These are phyloP conservation scores for Colinus virginianus DNA, from an alignment of 2,113 vertebrate species.

Conservation along the genomic window DNA sequence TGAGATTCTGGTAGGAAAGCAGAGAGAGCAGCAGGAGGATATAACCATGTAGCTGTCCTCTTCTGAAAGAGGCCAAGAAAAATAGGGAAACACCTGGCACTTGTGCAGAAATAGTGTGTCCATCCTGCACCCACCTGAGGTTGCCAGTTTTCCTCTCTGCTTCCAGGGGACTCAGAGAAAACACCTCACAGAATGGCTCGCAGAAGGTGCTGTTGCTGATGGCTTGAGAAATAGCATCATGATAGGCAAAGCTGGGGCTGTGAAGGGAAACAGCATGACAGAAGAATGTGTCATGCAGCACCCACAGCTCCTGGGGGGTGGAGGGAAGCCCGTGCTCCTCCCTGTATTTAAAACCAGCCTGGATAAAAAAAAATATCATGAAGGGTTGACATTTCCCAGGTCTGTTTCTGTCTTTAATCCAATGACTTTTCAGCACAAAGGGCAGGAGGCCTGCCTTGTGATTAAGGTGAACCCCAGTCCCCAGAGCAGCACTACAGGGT, in stretches of 20 bases:
- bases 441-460: background rate
- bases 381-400: background rate
- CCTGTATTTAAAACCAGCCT: background rate
- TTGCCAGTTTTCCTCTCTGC: background rate
- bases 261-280: fast-evolving
- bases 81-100: fast-evolving
- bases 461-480: background rate
- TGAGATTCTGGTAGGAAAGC: fast-evolving
- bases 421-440: background rate
- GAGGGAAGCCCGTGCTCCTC: background rate
- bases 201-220: background rate
- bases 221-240: background rate
- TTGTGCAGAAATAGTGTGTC: fast-evolving
- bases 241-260: background rate
- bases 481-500: background rate
- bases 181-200: background rate
- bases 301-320: fast-evolving
- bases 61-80: background rate
- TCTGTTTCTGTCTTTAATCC: background rate
- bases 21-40: background rate
- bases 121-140: background rate
- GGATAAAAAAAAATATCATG: background rate
- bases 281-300: background rate
- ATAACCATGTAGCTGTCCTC: background rate
- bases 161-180: background rate